Evolutionary conservation across 2,888 invertebrate genomes (phyloP).

Genomic region (Hydrotaea cyrtoneurina): DNA sequence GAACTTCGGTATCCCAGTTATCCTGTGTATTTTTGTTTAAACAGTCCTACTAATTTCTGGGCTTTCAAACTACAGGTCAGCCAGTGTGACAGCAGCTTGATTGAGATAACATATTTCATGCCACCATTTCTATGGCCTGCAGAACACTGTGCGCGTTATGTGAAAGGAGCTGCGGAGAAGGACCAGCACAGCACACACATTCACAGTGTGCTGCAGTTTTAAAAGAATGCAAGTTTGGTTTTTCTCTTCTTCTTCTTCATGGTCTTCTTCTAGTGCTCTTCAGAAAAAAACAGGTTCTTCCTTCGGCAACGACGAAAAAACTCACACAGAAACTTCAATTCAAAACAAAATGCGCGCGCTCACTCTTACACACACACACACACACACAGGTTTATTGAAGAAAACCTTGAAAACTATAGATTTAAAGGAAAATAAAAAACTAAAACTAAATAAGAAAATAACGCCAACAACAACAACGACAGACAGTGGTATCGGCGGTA

Average conservation of each 20-base stretch:
- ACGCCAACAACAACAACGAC: slow-evolving; percentile 35
- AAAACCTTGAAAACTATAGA: slow-evolving; percentile 63
- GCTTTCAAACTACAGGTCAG: too few relatives aligned
- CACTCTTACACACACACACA: not conserved
- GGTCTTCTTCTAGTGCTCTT: slow-evolving; percentile 27
- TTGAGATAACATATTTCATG: too few relatives aligned
- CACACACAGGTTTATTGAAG: slow-evolving; percentile 41
- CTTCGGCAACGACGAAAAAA: slow-evolving; percentile 43
- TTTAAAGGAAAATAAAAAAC: slow-evolving; percentile 8
- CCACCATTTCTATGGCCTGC: not conserved
- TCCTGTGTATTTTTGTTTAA: too few relatives aligned
- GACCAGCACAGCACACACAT: not conserved
- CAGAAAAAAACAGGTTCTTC: slow-evolving; percentile 63
- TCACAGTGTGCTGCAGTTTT: slow-evolving; percentile 51
- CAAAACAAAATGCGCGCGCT: slow-evolving; percentile 27
- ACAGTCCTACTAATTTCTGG: too few relatives aligned
- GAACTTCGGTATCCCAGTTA: too few relatives aligned
- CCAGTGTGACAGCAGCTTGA: too few relatives aligned
- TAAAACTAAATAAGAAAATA: slow-evolving; percentile 32
- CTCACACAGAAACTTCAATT: slow-evolving; percentile 37
- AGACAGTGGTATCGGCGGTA: slow-evolving; percentile 6
- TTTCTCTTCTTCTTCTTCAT: slow-evolving; percentile 13
- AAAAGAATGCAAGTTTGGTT: slow-evolving; percentile 59
- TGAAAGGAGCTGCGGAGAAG: slow-evolving; percentile 6
- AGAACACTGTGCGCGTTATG: not conserved